These are phyloP conservation scores for Pampus argenteus DNA, from an alignment of 2,797 vertebrate species.

Conservation along the genomic window DNA sequence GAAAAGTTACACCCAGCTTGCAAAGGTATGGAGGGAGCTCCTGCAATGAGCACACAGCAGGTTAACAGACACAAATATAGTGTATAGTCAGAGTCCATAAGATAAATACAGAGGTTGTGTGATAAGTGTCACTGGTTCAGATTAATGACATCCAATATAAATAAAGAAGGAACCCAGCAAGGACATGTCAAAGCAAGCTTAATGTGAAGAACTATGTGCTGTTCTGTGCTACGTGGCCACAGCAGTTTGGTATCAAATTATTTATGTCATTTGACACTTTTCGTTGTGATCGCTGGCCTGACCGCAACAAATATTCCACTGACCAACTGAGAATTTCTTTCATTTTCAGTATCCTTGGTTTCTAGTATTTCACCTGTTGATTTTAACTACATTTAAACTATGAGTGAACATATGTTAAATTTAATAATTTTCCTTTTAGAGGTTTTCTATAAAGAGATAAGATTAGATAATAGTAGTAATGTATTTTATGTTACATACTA, in stretches of 20 bases:
- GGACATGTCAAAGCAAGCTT: background rate
- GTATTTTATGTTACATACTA: no score
- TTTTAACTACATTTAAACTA: background rate
- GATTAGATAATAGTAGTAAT: no score
- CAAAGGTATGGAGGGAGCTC: slow-evolving; percentile 94
- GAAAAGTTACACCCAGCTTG: slow-evolving; percentile 94
- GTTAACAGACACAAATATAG: slow-evolving; percentile 11
- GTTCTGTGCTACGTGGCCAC: background rate
- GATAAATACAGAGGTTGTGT: background rate
- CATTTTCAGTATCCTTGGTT: background rate
- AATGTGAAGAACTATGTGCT: background rate
- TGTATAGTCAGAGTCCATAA: background rate
- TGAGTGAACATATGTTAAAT: background rate
- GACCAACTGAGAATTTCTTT: slow-evolving; percentile 17
- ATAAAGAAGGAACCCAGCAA: background rate
- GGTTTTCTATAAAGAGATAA: background rate
- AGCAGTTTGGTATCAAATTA: background rate
- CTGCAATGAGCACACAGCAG: slow-evolving; percentile 78
- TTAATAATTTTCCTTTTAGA: background rate
- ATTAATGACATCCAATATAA: background rate
- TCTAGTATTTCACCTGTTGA: background rate
- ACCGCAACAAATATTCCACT: background rate
- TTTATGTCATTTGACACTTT: background rate
- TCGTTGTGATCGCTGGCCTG: background rate
- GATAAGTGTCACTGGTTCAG: background rate